These are phyloP conservation scores for Fundulus diaphanus DNA, from an alignment of 2,797 vertebrate species.

Conservation along the genomic window DNA sequence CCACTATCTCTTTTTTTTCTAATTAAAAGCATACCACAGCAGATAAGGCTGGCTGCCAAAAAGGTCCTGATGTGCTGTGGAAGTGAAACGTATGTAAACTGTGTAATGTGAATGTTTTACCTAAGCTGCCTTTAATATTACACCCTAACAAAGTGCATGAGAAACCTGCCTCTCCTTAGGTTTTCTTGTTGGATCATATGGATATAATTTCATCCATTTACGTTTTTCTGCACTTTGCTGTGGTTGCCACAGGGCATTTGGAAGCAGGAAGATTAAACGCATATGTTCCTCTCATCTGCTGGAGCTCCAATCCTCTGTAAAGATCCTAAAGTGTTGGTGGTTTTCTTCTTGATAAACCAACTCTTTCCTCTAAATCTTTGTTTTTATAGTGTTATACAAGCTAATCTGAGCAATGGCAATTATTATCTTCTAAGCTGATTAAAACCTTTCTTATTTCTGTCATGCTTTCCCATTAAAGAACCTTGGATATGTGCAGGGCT, in stretches of 20 bases:
- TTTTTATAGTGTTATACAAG: conserved; percentile 59
- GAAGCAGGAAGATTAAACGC: conserved; percentile 87
- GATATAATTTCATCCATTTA: conserved; percentile 91
- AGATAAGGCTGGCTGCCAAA: conserved; percentile 77
- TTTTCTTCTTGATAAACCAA: conserved; percentile 79
- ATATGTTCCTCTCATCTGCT: conserved; percentile 82
- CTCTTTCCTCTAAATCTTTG: conserved; percentile 34
- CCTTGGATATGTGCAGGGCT: conserved; percentile 7
- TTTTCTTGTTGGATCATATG: conserved; percentile 88
- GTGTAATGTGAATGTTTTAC: conserved; percentile 85
- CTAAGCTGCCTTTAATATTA: conserved; percentile 88
- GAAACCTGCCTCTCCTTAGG: conserved; percentile 87
- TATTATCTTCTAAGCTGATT: conserved; percentile 45
- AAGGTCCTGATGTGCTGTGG: conserved; percentile 76
- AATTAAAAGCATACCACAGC: conserved; percentile 67
- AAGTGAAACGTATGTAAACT: conserved; percentile 86
- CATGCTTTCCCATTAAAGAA: conserved; percentile 16
- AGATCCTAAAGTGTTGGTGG: conserved; percentile 83
- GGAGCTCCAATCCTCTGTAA: conserved; percentile 74
- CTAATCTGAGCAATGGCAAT: conserved; percentile 52
- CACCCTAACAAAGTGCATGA: conserved; percentile 85
- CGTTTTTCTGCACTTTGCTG: conserved; percentile 85
- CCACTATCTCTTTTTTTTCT: conserved; percentile 49
- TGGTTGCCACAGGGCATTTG: conserved; percentile 87
- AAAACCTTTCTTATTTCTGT: conserved; percentile 45